Conservation (phyloP, 1,140 invertebrate species). For the Armadillidium nasatum region DNA sequence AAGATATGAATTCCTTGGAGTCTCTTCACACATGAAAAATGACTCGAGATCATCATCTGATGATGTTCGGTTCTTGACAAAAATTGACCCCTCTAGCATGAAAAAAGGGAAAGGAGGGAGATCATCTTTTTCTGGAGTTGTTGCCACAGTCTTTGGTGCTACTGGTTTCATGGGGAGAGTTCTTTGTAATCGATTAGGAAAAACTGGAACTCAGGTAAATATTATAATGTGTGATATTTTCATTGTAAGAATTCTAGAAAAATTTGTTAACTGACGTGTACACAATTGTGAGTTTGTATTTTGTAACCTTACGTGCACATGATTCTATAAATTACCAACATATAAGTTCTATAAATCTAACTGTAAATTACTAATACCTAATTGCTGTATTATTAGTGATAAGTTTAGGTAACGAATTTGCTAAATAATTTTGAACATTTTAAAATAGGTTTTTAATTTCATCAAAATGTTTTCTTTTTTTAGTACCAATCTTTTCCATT, state of each 20-base stretch:
- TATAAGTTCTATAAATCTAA: no score
- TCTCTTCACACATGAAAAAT: no score
- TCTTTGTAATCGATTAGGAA: constrained; percentile 83
- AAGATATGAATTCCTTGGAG: constrained; percentile 16
- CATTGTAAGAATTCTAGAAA: background rate
- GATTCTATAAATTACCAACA: no score
- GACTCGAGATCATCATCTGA: no score
- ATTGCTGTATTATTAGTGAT: no score
- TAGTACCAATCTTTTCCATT: no score
- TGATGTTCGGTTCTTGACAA: constrained; percentile 35
- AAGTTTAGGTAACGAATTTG: no score
- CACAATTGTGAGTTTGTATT: background rate
- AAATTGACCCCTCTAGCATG: constrained; percentile 51
- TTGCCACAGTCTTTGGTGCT: constrained; percentile 94
- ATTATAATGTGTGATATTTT: background rate
- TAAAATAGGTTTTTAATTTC: no score
- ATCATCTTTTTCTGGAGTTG: constrained; percentile 91
- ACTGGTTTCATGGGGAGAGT: constrained; percentile 80
- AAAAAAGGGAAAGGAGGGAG: constrained; percentile 88
- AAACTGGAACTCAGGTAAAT: constrained; percentile 71
- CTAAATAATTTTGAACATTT: no score
- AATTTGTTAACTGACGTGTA: background rate
- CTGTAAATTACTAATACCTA: no score
- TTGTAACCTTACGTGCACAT: background rate
- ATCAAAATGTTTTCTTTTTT: no score